These are phyloP conservation scores for Eutolmus rufibarbis DNA, from an alignment of 2,888 invertebrate genomes.

Conservation along the genomic window DNA sequence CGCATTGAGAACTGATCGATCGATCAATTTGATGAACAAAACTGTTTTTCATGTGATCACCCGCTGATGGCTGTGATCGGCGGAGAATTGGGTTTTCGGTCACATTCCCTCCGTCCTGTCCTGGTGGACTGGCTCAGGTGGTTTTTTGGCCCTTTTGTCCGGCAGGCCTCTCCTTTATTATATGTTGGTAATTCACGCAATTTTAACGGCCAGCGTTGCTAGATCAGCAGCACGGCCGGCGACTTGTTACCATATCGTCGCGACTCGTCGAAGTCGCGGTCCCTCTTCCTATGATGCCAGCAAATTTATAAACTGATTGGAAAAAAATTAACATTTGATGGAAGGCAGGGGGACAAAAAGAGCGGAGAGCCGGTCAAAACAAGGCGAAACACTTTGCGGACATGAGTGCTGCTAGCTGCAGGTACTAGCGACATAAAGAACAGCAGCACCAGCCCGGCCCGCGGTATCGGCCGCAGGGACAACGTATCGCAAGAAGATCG, in stretches of 20 bases:
- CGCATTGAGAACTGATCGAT: slow-evolving; percentile 47
- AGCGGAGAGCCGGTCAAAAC: slow-evolving; percentile 17
- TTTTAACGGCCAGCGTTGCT: not conserved
- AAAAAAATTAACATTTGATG: slow-evolving; percentile 39
- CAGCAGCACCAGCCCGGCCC: not conserved
- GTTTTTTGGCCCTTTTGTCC: not conserved
- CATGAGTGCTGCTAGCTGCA: slow-evolving; percentile 18
- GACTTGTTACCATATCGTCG: not conserved
- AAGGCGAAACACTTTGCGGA: slow-evolving; percentile 40
- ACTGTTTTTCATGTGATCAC: slow-evolving; percentile 41
- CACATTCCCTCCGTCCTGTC: not conserved
- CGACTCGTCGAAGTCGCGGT: not conserved
- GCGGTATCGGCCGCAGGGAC: not conserved
- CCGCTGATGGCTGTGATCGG: slow-evolving; percentile 30
- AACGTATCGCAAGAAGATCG: slow-evolving; percentile 26
- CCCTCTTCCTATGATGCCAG: slow-evolving; percentile 7
- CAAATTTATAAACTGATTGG: slow-evolving; percentile 37
- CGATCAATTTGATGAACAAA: slow-evolving; percentile 55
- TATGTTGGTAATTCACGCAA: slow-evolving; percentile 4
- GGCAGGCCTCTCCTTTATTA: not conserved
- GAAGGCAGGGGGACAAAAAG: slow-evolving; percentile 16
- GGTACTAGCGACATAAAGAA: slow-evolving; percentile 20
- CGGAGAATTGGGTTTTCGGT: slow-evolving; percentile 16
- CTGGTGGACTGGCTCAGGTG: not conserved
- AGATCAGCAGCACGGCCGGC: not conserved